Evolutionary conservation across 2,888 invertebrate genomes (phyloP).

Genomic region (Rhopalosiphum nymphaeae): DNA sequence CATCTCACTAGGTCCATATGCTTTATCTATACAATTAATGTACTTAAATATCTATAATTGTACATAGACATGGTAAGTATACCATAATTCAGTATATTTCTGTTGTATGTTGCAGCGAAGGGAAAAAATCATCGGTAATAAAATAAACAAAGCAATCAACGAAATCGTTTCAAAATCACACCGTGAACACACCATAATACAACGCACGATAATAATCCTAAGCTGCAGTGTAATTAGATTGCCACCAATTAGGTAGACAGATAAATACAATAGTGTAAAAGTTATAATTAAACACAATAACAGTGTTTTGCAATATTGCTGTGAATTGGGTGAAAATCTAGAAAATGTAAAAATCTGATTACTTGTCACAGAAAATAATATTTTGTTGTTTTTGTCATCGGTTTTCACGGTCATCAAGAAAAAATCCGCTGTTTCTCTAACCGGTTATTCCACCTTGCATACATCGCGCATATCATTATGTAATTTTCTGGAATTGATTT

Average conservation of each 20-base stretch:
- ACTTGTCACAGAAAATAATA: background rate
- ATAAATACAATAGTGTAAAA: background rate
- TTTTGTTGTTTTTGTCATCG: constrained; percentile 18
- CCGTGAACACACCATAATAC: background rate
- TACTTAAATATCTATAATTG: background rate
- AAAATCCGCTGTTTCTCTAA: constrained; percentile 15
- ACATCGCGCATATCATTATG: background rate
- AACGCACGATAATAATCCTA: background rate
- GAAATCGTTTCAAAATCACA: constrained; percentile 36
- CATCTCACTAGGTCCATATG: background rate
- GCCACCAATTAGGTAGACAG: background rate
- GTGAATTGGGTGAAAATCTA: background rate
- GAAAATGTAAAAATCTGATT: background rate
- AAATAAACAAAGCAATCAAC: background rate
- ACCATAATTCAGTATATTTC: background rate
- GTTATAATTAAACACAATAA: background rate
- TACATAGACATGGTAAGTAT: background rate
- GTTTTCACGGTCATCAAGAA: constrained; percentile 50
- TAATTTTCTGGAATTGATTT: constrained; percentile 39
- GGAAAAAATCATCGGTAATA: background rate
- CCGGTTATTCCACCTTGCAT: constrained; percentile 40
- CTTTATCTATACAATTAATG: background rate
- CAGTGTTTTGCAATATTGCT: background rate
- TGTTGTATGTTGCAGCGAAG: background rate
- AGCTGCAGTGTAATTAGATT: background rate